phyloP scores from a whole-genome alignment of 1,140 invertebrate species.

The Latrodectus geometricus region DNA sequence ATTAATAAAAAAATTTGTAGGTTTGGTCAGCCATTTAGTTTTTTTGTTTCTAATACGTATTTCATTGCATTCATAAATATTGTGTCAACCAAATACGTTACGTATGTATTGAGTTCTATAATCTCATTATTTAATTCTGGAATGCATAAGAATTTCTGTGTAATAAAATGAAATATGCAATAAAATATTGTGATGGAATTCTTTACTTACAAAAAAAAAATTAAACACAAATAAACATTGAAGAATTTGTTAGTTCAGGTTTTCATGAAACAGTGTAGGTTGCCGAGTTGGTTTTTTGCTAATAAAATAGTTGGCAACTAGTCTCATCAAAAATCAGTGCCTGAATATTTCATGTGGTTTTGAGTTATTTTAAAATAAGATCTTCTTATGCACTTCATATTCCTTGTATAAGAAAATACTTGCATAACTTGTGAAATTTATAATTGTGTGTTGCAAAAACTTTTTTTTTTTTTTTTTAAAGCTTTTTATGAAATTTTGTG shows the following conservation, averaged over 20 bases:
- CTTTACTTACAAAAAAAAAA: not conserved
- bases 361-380: not conserved
- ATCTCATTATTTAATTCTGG: not conserved
- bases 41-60: not conserved
- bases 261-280: not conserved
- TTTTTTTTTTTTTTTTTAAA: not conserved
- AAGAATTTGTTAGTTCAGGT: not conserved
- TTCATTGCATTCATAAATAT: not conserved
- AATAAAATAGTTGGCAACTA: not conserved
- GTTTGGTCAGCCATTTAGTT: not conserved
- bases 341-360: not conserved
- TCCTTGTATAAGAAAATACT: not conserved
- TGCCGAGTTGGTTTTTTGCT: not conserved
- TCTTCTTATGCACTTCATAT: not conserved
- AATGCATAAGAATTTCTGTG: not conserved
- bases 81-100: not conserved
- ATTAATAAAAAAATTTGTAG: not conserved
- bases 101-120: not conserved
- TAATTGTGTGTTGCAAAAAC: not conserved
- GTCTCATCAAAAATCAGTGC: not conserved
- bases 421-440: too few species aligned
- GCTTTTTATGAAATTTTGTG: not conserved
- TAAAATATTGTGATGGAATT: not conserved
- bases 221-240: not conserved
- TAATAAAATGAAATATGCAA: not conserved